phyloP scores from a whole-genome alignment of 1,140 invertebrate genomes.

The Gryon sp. region DNA sequence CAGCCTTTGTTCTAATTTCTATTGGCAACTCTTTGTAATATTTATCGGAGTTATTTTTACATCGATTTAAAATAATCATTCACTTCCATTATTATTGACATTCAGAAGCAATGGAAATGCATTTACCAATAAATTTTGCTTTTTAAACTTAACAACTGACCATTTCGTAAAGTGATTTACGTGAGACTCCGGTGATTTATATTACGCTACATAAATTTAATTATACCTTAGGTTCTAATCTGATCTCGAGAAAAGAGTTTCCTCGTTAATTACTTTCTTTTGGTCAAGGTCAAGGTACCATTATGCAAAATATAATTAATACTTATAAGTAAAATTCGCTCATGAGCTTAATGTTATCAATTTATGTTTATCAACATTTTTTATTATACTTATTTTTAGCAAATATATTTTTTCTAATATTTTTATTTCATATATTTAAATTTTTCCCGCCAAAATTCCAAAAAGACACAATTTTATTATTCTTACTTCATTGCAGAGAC shows the following conservation, averaged over 20 bases:
- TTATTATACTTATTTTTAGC: too few species aligned
- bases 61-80: not conserved
- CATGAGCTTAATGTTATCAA: too few species aligned
- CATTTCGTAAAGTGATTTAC: conserved; percentile 10
- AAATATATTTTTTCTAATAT: too few species aligned
- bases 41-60: too few species aligned
- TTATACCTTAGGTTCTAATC: conserved; percentile 19
- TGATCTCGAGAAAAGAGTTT: conserved; percentile 11
- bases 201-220: conserved; percentile 14
- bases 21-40: too few species aligned
- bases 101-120: not conserved
- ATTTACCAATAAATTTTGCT: not conserved
- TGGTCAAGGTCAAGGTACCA: conserved; percentile 16
- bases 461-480: too few species aligned
- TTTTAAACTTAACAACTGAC: conserved; percentile 7
- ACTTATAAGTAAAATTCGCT: too few species aligned
- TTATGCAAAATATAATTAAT: not conserved
- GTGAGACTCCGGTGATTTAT: conserved; percentile 1
- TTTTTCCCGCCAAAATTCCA: too few species aligned
- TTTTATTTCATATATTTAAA: too few species aligned
- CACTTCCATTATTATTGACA: not conserved
- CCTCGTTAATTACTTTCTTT: conserved; percentile 17
- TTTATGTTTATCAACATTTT: too few species aligned
- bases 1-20: too few species aligned
- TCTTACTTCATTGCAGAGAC: too few species aligned